Base-by-base conservation (phyloP, 2,113 vertebrate species). In the Ia io region DNA sequence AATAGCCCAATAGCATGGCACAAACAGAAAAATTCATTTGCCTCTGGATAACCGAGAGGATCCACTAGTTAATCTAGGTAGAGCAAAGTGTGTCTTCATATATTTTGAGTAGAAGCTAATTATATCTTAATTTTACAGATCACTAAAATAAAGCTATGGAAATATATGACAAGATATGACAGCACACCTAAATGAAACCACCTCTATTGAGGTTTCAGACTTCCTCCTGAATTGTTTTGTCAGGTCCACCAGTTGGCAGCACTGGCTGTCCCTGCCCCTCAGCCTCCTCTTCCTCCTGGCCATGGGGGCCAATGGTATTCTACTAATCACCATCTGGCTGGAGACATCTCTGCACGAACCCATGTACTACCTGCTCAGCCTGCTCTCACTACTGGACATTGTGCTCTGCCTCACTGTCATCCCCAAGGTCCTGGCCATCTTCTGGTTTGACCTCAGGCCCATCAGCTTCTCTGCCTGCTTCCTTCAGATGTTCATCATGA, bases 201-300 rank as follows among this genome's bases (percentile, higher is more conserved):
- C 9, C 71, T 71, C 67, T 6, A 9, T 6, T 82, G 91, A 20
- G 14, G 2, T 91, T 51, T 96, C 94, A 49, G 78, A 79, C 7
- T 96, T 97, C 85, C 78, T 96, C 16, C 61, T 97, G 28, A 96
- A 92, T 30, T 97, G 97, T 71, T 97, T 97, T 70, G 28, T 56
- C 47, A 90, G 40, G 14, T 95, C 56, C 5, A 74, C 80, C 9
- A 56, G 14, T 1, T 94, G 84, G 88, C 90, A 94, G 85, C 61
- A 11, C 69, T 95, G 96, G 95, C 70, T 97, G 2, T 95, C 96
- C 30, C 35, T 95, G 47, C 93, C 95, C 22, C 92, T 96, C 67
- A 78, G 86, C n/a, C 1, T 96, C 10, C 79, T 97, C 17, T 95
- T 95, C 74, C 42, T 97, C 8, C 12, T 97, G 47, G 96, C 97